Conservation (phyloP, 2,797 vertebrate genomes). For the Argyrosomus regius region DNA sequence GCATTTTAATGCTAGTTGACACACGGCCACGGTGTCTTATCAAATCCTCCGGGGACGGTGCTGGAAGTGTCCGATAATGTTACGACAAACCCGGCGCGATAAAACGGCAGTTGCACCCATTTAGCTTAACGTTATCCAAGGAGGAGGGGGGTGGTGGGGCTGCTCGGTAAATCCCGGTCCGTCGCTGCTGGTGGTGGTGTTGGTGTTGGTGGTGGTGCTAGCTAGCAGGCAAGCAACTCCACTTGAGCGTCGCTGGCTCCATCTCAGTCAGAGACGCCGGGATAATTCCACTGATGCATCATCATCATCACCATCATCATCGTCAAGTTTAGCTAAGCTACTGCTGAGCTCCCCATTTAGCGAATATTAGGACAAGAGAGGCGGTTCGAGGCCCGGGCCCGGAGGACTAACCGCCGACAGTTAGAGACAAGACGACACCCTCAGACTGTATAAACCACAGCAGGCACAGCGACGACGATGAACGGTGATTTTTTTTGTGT, state of each 20-base stretch:
- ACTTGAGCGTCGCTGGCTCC: constrained; percentile 71
- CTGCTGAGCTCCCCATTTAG: constrained; percentile 43
- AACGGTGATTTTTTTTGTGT: constrained; percentile 17
- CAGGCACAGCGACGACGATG: constrained; percentile 7
- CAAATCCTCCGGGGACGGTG: constrained; percentile 45
- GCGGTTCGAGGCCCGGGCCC: constrained; percentile 4
- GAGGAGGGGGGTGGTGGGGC: background rate
- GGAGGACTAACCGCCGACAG: background rate
- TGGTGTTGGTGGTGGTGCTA: constrained; percentile 29
- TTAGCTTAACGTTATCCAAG: constrained; percentile 52
- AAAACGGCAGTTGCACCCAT: constrained; percentile 64
- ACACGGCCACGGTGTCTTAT: constrained; percentile 46
- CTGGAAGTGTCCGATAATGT: constrained; percentile 41
- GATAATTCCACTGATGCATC: constrained; percentile 78
- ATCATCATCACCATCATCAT: constrained; percentile 65
- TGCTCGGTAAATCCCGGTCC: constrained; percentile 43
- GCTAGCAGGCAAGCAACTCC: constrained; percentile 76
- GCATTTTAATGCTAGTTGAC: constrained; percentile 56
- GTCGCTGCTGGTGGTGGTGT: no score
- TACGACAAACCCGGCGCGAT: constrained; percentile 32
- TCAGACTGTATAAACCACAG: constrained; percentile 6
- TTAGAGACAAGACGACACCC: background rate
- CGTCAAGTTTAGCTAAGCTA: constrained; percentile 58
- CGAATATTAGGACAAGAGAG: constrained; percentile 2
- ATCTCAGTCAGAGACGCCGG: constrained; percentile 79